Base-by-base conservation (phyloP, 2,797 vertebrate species). In the Hipposideros larvatus region DNA sequence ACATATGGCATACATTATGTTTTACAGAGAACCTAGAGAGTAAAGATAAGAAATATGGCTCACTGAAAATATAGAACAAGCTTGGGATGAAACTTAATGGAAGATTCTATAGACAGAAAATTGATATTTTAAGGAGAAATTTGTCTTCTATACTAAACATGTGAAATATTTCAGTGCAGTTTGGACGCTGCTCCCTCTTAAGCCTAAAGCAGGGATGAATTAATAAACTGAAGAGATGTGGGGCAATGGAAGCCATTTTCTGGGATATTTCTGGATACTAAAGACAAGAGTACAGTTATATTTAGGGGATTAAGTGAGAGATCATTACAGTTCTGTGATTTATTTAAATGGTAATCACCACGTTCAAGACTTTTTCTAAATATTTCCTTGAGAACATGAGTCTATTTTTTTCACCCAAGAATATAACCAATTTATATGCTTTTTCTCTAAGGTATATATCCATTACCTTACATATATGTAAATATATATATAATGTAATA, bases 391-490 rank as follows among this genome's bases (percentile, higher is more conserved):
- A 94, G 11, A 78, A 51, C 19, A 73, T 59, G 31, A 65, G 16
- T 41, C 55, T 65, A 41, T 63, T 91, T 70, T 14, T 75, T 75
- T 53, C 21, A n/a, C 19, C 43, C 34, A 83, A 48, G 24, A 85
- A 80, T 61, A 82, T 82, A 92, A 68, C 14, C 9, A 59, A 66
- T 59, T 18, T 85, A 48, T 61, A 13, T 43, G 28, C 14, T 93
- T 77, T 55, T 92, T 92, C 24, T 75, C 48, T 87, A 94, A 78
- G 74, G 34, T 34, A 55, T 57, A 87, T 78, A 28, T 95, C 24
- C 37, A 26, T 78, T 53, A 85, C 61, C 24, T 91, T 68, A 83
- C 18, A 28, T 21, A 26, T 31, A 22, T 55, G 21, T 11, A 94
- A 90, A 71, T 61, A 75, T 26, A 61, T 73, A 84, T 11, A n/a